Evolutionary conservation across 2,113 vertebrate genomes (phyloP).

Genomic region (Macquaria ambigua): DNA sequence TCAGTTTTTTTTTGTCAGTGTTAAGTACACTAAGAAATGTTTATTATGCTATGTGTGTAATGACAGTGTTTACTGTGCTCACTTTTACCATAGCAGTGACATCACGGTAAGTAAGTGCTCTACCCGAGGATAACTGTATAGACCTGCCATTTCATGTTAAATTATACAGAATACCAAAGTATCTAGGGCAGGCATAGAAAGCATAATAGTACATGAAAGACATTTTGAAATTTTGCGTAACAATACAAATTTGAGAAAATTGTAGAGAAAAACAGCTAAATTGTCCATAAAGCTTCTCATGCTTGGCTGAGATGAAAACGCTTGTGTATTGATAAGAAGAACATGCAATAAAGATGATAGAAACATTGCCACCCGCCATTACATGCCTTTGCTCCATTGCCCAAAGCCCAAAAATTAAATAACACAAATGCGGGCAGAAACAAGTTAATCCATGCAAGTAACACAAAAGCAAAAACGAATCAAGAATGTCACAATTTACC

Average conservation of each 20-base stretch:
- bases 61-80: background rate
- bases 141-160: background rate
- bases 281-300: background rate
- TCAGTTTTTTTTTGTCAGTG: background rate
- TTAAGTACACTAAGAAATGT: background rate
- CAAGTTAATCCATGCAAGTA: too few species aligned
- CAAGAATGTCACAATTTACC: too few species aligned
- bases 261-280: background rate
- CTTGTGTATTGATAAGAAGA: background rate
- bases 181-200: background rate
- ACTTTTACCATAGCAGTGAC: background rate
- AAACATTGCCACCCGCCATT: background rate
- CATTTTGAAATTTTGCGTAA: too few species aligned
- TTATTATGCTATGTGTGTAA: background rate
- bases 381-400: too few species aligned
- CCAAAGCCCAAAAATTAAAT: too few species aligned
- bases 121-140: background rate
- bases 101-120: too few species aligned
- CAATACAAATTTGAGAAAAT: too few species aligned
- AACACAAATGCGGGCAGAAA: too few species aligned
- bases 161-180: background rate
- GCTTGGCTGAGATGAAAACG: background rate
- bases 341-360: background rate
- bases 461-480: too few species aligned
- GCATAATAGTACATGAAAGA: background rate